Base-by-base conservation (phyloP, 1,140 invertebrate species). In the Drosophila kikkawai region DNA sequence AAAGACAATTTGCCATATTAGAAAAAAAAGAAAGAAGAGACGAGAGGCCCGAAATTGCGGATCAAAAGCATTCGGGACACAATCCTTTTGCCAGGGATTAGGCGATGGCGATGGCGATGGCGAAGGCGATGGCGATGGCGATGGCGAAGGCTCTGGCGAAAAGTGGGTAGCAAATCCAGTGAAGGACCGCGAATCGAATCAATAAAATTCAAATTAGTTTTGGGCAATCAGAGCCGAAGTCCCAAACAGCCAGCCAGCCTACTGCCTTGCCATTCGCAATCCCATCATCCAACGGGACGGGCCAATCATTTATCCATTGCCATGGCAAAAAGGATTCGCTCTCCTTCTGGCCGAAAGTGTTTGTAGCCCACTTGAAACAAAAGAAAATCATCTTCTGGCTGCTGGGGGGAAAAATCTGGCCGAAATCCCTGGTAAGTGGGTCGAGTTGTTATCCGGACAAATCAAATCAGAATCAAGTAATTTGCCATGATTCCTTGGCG, bases 141-240 rank as follows among this genome's bases (percentile, higher is more conserved):
- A 44, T 6, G 11, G 3, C 4, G 15, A 19, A 37, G 58, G 22
- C 22, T 22, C 22, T 22, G 22, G 39, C 60, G 69, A 80, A 76
- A 48, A 51, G 80, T 45, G 73, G 45, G 50, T 47, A 69, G 78
- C 48, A 58, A 19, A n/a, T 26, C 32, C 58, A 57, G 57, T 19
- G n/a, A 45, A 42, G 55, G 47, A 68, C 80, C 50, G 71, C 74
- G 85, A 84, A 82, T 82, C 81, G 80, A 90, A 88, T 88, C 85
- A 88, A 88, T 88, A 90, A 88, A 88, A 88, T 88, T 88, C 85
- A 88, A 88, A 88, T 88, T 88, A 88, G 85, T 90, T 88, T 90
- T 85, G 79, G 85, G 85, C 82, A 90, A 88, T 90, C 85, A 90
- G 56, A 50, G 45, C 29, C 17, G n/a, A 41, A 15, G 42, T 19